Base-by-base conservation (phyloP, 2,888 invertebrate genomes). In the Eugnorisma glareosa region DNA sequence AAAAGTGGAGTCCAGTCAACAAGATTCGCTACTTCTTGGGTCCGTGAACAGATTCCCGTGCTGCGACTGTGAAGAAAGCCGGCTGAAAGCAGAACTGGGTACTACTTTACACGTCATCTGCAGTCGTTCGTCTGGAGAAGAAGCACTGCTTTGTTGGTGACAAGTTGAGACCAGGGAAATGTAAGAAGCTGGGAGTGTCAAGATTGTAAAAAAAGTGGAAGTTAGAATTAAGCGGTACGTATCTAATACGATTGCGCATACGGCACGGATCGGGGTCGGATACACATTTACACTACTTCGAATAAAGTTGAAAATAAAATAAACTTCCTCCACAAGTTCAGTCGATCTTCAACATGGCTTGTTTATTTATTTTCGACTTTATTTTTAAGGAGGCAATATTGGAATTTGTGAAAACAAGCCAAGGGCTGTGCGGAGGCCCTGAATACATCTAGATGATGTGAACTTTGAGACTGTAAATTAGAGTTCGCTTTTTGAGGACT, bases 111-210 rank as follows among this genome's bases (percentile, higher is more conserved):
- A 45, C 31, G 28, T 35, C 54, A 51, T 45, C 15, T 31, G 31
- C 31, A 59, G 59, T 8, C 28, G 59, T 31, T 31, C 59, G 59
- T 31, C 59, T 31, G 28, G n/a, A 40, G 82, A 77, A 82, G 81
- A 73, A 54, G 40, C n/a, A 35, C 57, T 70, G 31, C 35, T 35
- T 43, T 63, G 43, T 28, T 75, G 71, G 71, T 48, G 84, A 54
- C 59, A 15, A 80, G 40, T 57, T 43, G 51, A 28, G 21, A n/a
- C 37, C n/a, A 35, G 40, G 45, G 45, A 28, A 67, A 75, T 67
- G 31, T n/a, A 40, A 57, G 66, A 67, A 79, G 73, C 51, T 57
- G 51, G 24, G 35, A 63, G 28, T 35, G 73, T 68, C 57, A 69
- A 83, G 59, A 71, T 57, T 31, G 24, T 48, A 57, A 69, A 77